Conservation (phyloP, 2,888 invertebrate genomes). For the Pogonocherus hispidulus region DNA sequence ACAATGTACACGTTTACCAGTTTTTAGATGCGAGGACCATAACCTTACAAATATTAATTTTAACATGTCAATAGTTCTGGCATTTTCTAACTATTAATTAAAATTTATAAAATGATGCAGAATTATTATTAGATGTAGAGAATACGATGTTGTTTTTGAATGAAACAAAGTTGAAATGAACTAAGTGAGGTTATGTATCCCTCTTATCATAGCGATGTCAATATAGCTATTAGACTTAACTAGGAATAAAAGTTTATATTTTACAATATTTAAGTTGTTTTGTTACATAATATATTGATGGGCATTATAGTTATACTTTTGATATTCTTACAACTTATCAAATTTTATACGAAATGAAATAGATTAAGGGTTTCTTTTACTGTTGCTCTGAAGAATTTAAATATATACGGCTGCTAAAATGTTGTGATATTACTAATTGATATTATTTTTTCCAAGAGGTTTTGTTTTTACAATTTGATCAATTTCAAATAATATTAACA, state of each 20-base stretch:
- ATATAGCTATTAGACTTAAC: conserved; percentile 30
- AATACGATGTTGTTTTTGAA: too few species aligned
- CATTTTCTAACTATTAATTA: background rate
- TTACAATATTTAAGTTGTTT: background rate
- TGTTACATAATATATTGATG: conserved; percentile 33
- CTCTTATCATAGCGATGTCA: conserved; percentile 37
- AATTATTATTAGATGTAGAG: too few species aligned
- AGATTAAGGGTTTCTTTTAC: conserved; percentile 28
- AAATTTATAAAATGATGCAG: too few species aligned
- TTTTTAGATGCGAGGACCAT: conserved; percentile 14
- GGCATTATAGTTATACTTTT: conserved; percentile 42
- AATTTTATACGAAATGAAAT: conserved; percentile 38
- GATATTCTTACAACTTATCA: conserved; percentile 29
- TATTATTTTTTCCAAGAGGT: conserved; percentile 43
- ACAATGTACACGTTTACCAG: conserved; percentile 35
- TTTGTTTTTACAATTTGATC: conserved; percentile 5
- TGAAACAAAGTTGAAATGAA: background rate
- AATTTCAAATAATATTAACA: background rate
- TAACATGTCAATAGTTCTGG: background rate
- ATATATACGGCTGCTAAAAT: conserved; percentile 41
- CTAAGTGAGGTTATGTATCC: background rate
- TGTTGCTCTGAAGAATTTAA: conserved; percentile 40
- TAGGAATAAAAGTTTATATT: conserved; percentile 14
- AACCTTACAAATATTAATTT: background rate
- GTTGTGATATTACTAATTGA: conserved; percentile 49